Evolutionary conservation across 2,888 invertebrate genomes (phyloP).

Genomic region (Philonicus albiceps): DNA sequence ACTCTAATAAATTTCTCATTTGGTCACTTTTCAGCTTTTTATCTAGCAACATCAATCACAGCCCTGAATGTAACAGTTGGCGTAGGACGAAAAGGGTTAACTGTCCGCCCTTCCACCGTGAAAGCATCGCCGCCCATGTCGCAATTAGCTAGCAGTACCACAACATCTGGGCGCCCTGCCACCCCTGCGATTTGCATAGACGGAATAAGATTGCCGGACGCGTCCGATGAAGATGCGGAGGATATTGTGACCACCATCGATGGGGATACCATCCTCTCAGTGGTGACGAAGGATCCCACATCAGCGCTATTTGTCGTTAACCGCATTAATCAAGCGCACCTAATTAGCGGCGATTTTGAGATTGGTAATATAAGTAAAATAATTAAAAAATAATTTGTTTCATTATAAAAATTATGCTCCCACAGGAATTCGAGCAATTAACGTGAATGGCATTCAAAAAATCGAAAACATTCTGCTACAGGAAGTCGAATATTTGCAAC

Average conservation of each 20-base stretch:
- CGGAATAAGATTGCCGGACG: slow-evolving; percentile 51
- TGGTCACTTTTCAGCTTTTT: slow-evolving; percentile 45
- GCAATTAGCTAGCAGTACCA: slow-evolving; percentile 1
- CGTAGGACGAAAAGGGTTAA: slow-evolving; percentile 42
- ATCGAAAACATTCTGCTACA: slow-evolving; percentile 59
- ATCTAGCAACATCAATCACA: slow-evolving; percentile 44
- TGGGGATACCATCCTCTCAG: slow-evolving; percentile 60
- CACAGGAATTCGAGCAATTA: slow-evolving; percentile 59
- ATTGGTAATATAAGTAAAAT: slow-evolving; percentile 53
- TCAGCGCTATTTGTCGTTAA: slow-evolving; percentile 60
- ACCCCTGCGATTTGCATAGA: slow-evolving; percentile 58
- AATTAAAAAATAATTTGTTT: background rate
- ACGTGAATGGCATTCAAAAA: slow-evolving; percentile 53
- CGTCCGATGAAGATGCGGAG: slow-evolving; percentile 44
- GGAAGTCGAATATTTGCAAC: slow-evolving; percentile 60
- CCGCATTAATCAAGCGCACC: slow-evolving; percentile 60
- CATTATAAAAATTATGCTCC: background rate
- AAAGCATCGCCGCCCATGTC: background rate
- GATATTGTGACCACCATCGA: slow-evolving; percentile 58
- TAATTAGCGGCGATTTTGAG: slow-evolving; percentile 59
- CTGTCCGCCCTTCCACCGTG: slow-evolving; percentile 41
- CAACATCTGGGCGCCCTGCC: slow-evolving; percentile 50
- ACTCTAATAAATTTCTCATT: background rate
- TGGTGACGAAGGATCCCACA: slow-evolving; percentile 58
- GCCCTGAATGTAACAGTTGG: slow-evolving; percentile 45